Evolutionary conservation across 2,113 vertebrate species (phyloP).

Genomic region (Marmota monax): DNA sequence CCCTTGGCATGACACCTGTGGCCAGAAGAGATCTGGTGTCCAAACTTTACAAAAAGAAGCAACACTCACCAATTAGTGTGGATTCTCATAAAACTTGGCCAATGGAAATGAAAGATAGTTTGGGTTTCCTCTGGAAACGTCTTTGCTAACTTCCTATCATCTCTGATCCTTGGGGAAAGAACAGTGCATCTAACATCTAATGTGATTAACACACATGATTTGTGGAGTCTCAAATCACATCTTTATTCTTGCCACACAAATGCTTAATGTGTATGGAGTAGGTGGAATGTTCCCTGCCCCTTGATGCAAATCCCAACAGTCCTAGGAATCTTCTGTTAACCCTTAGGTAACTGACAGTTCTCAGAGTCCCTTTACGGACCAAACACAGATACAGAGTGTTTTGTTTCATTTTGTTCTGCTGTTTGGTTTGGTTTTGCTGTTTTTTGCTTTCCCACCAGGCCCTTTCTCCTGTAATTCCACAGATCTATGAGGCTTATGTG

Average conservation of each 20-base stretch:
- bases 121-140: background rate
- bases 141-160: background rate
- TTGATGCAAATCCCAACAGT: background rate
- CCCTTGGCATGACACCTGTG: no score
- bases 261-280: background rate
- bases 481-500: background rate
- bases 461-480: background rate
- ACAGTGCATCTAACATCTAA: background rate
- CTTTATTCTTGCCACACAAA: background rate
- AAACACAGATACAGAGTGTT: background rate
- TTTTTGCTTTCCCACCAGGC: background rate
- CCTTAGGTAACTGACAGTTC: background rate
- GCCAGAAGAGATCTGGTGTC: background rate
- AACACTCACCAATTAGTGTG: accelerated
- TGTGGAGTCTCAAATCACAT: background rate
- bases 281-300: background rate
- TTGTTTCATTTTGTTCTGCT: no score
- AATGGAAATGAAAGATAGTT: background rate
- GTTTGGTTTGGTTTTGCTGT: no score
- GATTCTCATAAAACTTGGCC: background rate
- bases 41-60: background rate
- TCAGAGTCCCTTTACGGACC: background rate
- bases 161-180: background rate
- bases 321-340: background rate
- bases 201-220: background rate